These are phyloP conservation scores for Peromyscus californicus DNA, from an alignment of 2,113 vertebrate genomes.

Conservation along the genomic window DNA sequence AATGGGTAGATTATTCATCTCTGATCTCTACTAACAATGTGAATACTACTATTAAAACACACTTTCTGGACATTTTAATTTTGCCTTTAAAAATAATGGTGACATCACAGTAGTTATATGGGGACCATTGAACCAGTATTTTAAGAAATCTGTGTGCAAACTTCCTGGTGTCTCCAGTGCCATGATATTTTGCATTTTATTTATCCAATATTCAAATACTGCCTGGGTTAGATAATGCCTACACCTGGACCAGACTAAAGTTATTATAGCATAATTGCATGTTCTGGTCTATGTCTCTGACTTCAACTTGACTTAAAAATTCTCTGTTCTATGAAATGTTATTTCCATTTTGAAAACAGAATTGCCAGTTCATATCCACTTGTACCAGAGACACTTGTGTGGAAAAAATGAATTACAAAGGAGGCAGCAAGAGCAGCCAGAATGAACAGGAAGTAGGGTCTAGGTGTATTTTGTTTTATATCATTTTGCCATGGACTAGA, in stretches of 20 bases:
- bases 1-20: not conserved
- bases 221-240: constrained; percentile 9
- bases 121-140: not conserved
- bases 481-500: not conserved
- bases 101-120: not conserved
- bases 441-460: not conserved
- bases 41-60: constrained; percentile 5
- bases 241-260: constrained; percentile 15
- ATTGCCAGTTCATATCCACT: not conserved
- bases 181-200: not conserved
- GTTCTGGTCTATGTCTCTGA: constrained; percentile 14
- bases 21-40: not conserved
- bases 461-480: not conserved
- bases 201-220: not conserved
- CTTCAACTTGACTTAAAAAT: constrained; percentile 59
- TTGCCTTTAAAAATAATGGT: constrained; percentile 27
- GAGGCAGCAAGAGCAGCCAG: not conserved
- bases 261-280: not conserved
- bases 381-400: not conserved
- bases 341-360: constrained; percentile 37
- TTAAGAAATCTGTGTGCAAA: constrained; percentile 29
- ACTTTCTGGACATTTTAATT: constrained; percentile 7
- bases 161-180: not conserved
- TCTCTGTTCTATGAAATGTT: not conserved
- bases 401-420: constrained; percentile 6